These are phyloP conservation scores for Gasteruption jaculator DNA, from an alignment of 2,888 invertebrate species.

Conservation along the genomic window DNA sequence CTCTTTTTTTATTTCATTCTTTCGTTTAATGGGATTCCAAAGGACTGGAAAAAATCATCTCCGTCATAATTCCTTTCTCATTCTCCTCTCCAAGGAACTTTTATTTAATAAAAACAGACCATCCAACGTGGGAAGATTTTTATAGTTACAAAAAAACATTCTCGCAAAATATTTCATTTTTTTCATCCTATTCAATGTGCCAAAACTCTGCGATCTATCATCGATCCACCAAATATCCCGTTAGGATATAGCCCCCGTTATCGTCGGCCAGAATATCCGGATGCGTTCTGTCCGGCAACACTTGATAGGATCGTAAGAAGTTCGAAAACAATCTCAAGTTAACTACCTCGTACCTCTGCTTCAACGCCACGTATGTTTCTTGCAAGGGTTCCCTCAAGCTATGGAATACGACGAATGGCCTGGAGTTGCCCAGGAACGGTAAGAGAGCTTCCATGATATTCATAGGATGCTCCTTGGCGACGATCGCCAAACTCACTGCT, in stretches of 20 bases:
- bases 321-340: slow-evolving; percentile 77
- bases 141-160: no score
- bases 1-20: no score
- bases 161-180: no score
- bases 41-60: no score
- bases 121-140: no score
- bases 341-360: slow-evolving; percentile 66
- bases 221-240: slow-evolving; percentile 56
- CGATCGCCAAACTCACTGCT: slow-evolving; percentile 74
- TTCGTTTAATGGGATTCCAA: no score
- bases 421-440: slow-evolving; percentile 73
- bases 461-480: slow-evolving; percentile 81
- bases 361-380: slow-evolving; percentile 76
- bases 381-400: slow-evolving; percentile 77
- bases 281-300: slow-evolving; percentile 86
- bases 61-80: no score
- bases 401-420: slow-evolving; percentile 83
- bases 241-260: slow-evolving; percentile 83
- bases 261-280: slow-evolving; percentile 89
- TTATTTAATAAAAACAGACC: no score
- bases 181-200: no score
- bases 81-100: no score
- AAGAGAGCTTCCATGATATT: slow-evolving; percentile 72
- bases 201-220: no score
- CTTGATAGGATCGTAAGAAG: slow-evolving; percentile 88